These are phyloP conservation scores for Philypnodon macrostomus DNA, from an alignment of 2,797 vertebrate genomes.

Conservation along the genomic window DNA sequence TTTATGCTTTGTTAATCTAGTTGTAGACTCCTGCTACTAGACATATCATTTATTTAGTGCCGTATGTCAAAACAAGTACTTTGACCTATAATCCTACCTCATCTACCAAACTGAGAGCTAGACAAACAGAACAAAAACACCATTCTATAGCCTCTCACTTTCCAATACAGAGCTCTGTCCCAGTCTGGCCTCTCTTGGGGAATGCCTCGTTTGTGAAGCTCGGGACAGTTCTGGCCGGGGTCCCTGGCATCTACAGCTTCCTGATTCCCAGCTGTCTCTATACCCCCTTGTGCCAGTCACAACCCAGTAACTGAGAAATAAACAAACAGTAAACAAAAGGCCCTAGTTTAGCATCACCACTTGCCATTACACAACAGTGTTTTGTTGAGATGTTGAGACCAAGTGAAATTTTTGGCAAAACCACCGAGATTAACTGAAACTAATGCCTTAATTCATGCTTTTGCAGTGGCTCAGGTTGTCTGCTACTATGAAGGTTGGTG, in stretches of 20 bases:
- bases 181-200: slow-evolving; percentile 24
- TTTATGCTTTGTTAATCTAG: slow-evolving; percentile 11
- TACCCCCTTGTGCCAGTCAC: slow-evolving; percentile 42
- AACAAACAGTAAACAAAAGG: slow-evolving; percentile 71
- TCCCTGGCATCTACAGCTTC: slow-evolving; percentile 57
- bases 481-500: too few relatives aligned
- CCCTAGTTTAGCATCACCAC: slow-evolving; percentile 58
- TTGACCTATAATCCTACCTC: slow-evolving; percentile 1
- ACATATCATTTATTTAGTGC: slow-evolving; percentile 5
- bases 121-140: slow-evolving; percentile 9
- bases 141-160: background rate
- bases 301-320: slow-evolving; percentile 67
- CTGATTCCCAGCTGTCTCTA: slow-evolving; percentile 68
- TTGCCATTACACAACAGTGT: slow-evolving; percentile 51
- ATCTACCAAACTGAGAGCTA: background rate
- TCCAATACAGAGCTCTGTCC: slow-evolving; percentile 31
- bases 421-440: slow-evolving; percentile 27
- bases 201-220: slow-evolving; percentile 33
- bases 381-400: slow-evolving; percentile 32
- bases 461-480: too few relatives aligned
- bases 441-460: too few relatives aligned
- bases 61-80: slow-evolving; percentile 14
- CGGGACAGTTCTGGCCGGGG: slow-evolving; percentile 54
- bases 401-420: slow-evolving; percentile 17
- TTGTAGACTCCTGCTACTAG: slow-evolving; percentile 5